Evolutionary conservation across 2,113 vertebrate species (phyloP).

Genomic region (Eretmochelys imbricata): DNA sequence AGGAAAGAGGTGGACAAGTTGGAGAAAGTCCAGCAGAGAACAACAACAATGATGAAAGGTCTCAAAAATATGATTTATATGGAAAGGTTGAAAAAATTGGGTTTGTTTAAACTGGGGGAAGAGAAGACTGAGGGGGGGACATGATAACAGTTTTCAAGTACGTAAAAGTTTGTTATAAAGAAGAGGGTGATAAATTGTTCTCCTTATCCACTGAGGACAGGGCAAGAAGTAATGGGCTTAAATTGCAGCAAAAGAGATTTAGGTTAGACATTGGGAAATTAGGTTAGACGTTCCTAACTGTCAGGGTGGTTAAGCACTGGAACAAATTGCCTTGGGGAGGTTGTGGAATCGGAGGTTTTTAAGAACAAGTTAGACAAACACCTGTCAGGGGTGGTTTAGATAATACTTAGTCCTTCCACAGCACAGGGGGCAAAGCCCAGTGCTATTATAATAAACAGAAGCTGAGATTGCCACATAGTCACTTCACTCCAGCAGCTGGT

Average conservation of each 20-base stretch:
- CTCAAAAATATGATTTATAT: neutral
- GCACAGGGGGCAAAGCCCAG: neutral
- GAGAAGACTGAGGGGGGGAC: neutral
- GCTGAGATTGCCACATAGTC: neutral
- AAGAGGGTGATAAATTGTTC: neutral
- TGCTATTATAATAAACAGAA: neutral
- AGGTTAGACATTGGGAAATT: neutral
- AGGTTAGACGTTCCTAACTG: neutral
- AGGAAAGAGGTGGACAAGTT: neutral
- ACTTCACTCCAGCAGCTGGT: neutral
- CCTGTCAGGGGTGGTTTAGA: neutral
- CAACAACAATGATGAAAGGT: neutral
- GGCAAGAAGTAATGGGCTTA: neutral
- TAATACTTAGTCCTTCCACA: too few relatives aligned
- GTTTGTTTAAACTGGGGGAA: neutral
- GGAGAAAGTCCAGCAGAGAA: neutral
- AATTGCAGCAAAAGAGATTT: neutral
- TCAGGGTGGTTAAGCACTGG: neutral
- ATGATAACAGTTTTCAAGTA: neutral
- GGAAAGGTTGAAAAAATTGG: neutral
- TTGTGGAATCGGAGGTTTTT: neutral
- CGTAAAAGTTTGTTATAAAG: neutral
- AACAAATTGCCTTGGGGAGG: neutral
- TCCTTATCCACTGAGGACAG: neutral
- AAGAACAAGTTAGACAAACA: neutral